These are phyloP conservation scores for Drosophila kambysellisi DNA, from an alignment of 2,888 invertebrate species.

Conservation along the genomic window DNA sequence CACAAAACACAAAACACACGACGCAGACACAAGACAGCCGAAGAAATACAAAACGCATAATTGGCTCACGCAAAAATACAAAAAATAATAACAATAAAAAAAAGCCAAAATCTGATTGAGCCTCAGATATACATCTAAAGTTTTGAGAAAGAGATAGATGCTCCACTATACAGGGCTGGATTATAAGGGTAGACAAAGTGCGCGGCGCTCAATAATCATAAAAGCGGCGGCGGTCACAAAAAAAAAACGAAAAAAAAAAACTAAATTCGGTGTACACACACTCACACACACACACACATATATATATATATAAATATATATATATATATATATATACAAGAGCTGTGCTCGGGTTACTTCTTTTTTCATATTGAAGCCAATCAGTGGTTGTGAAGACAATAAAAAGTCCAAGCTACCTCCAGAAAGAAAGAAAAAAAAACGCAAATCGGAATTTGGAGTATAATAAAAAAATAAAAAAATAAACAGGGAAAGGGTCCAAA, in stretches of 20 bases:
- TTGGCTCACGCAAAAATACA: conserved; percentile 79
- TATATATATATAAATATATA: conserved; percentile 16
- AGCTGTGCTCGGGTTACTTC: conserved; percentile 52
- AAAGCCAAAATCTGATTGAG: conserved; percentile 29
- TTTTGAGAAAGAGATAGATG: conserved; percentile 73
- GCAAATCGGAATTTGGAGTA: conserved; percentile 70
- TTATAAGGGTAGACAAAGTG: conserved; percentile 37
- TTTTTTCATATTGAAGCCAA: conserved; percentile 71
- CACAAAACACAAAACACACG: conserved; percentile 36
- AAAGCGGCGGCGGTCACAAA: conserved; percentile 60
- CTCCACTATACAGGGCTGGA: conserved; percentile 4
- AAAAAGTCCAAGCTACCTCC: conserved; percentile 52
- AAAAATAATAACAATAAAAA: conserved; percentile 39
- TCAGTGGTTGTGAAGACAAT: conserved; percentile 77
- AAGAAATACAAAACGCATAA: conserved; percentile 76
- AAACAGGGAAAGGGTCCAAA: conserved; percentile 42
- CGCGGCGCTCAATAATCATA: conserved; percentile 73
- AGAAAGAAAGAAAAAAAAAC: conserved; percentile 50
- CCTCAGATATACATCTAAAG: conserved; percentile 60
- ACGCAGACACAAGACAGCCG: conserved; percentile 40
- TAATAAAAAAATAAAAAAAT: conserved; percentile 60
- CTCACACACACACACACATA: conserved; percentile 20
- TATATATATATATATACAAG: conserved; percentile 9
- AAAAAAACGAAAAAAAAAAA: conserved; percentile 44
- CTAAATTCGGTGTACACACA: conserved; percentile 59